Evolutionary conservation across 2,888 invertebrate species (phyloP), one percentile per base, ranked within the genome.

Genomic region (Zygaena filipendulae): DNA sequence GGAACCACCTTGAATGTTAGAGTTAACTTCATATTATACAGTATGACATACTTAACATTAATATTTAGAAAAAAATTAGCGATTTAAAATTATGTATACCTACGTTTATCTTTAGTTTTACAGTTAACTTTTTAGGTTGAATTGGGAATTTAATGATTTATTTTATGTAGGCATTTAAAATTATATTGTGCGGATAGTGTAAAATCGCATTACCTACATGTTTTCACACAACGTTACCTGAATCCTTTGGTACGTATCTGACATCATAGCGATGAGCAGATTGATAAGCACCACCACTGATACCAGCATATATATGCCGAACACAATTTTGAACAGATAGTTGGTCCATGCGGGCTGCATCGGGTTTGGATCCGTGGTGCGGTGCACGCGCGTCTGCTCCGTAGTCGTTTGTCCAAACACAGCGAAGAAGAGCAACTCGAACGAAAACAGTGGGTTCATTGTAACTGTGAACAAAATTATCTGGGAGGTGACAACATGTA

Each of bases 261-360:
- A 97, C 97, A 99, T 98, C 98, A 99, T 99, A 84, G 99, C 99
- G 85, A 99, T 99, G 68, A 99, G 91, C 47, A 99, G 87, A 82
- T 99, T 99, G 82, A 99, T 98, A 52, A 99, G 87, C 53, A 99
- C 99, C 66, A 99, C 95, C 59, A 99, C 93, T 42, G 97, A 97
- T 56, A 99, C 97, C 88, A 98, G 85, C 94, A 99, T 93, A 84
- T 99, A 99, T 62, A 95, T 89, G 51, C 92, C 92, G 75, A 91
- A 92, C 47, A 90, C 87, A 60, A 91, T 84, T 84, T 92, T 92
- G 85, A 92, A 94, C 53, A 94, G 84, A 59, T 88, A 87, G 60
- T 87, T 88, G 35, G 93, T 93, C 93, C 93, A 94, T 27, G 70
- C 71, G 14, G 92, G 91, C 69, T 92, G 92, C 45, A 68, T 68